phyloP scores from a whole-genome alignment of 2,797 vertebrate genomes.

The Platyrinchus mystaceus region DNA sequence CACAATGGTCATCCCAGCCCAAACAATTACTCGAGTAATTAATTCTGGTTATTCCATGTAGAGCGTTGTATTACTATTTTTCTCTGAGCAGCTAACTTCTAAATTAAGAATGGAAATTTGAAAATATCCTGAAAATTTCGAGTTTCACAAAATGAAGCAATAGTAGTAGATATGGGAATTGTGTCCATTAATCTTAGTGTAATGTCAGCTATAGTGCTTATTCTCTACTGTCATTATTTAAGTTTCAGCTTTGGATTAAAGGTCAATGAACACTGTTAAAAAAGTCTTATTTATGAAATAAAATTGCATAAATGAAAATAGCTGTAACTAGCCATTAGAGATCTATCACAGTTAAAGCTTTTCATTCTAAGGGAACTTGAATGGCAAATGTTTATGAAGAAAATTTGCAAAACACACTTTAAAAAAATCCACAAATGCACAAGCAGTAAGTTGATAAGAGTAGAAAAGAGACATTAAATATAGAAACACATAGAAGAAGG shows the following conservation, averaged over 20 bases:
- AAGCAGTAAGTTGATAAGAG: neutral
- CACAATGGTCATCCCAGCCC: neutral
- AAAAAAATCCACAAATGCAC: neutral
- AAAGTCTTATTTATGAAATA: neutral
- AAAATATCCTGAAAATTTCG: neutral
- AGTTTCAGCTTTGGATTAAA: neutral
- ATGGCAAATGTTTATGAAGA: neutral
- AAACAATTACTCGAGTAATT: neutral
- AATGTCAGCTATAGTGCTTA: neutral
- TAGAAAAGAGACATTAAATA: neutral
- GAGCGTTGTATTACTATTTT: neutral
- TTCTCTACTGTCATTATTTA: neutral
- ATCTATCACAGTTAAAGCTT: neutral
- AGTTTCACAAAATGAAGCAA: neutral
- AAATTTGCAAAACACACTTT: neutral
- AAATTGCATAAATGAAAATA: neutral
- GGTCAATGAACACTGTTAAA: neutral
- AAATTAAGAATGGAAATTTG: neutral
- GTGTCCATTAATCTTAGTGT: neutral
- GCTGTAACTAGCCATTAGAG: neutral
- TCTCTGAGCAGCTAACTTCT: neutral
- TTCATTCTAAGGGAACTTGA: neutral
- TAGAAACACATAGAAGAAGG: neutral
- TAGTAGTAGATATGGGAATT: neutral
- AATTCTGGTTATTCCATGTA: neutral